Conservation (phyloP, 2,888 invertebrate species). For the Ctena decussata region DNA sequence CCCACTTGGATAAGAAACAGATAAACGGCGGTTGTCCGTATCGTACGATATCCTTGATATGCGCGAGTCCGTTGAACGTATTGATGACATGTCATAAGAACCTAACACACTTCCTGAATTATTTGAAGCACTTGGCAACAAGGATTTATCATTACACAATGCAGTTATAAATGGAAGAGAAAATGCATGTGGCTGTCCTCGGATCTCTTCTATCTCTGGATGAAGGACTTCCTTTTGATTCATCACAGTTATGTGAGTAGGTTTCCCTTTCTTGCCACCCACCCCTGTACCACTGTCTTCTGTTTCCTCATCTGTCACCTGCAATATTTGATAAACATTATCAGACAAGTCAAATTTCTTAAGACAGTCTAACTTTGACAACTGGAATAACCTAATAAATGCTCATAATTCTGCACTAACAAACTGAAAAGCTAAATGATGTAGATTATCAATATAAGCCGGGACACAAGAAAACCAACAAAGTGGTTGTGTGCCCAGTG, state of each 20-base stretch:
- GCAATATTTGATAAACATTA: too few species aligned
- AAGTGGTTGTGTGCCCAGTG: too few species aligned
- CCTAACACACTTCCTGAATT: slow-evolving; percentile 68
- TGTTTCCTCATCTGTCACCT: slow-evolving; percentile 9
- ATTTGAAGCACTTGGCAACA: slow-evolving; percentile 87
- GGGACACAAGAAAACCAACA: too few species aligned
- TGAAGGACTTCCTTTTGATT: slow-evolving; percentile 78
- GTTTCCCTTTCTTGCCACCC: slow-evolving; percentile 21
- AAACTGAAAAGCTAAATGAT: too few species aligned
- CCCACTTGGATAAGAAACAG: slow-evolving; percentile 75
- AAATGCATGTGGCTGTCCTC: slow-evolving; percentile 78
- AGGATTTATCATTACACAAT: slow-evolving; percentile 96
- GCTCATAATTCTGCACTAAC: too few species aligned
- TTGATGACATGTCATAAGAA: slow-evolving; percentile 77
- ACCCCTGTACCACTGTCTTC: not conserved
- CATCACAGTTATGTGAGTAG: slow-evolving; percentile 68
- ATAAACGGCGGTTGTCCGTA: slow-evolving; percentile 78
- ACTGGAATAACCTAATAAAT: too few species aligned
- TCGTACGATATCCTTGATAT: slow-evolving; percentile 77
- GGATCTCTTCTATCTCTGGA: slow-evolving; percentile 82
- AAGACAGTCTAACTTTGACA: too few species aligned
- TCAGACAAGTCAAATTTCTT: too few species aligned
- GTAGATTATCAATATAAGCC: too few species aligned
- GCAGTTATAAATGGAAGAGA: slow-evolving; percentile 95
- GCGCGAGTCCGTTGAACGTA: slow-evolving; percentile 78